These are phyloP conservation scores for Halocynthia roretzi DNA, from an alignment of 23 tunicate species.

Conservation along the genomic window DNA sequence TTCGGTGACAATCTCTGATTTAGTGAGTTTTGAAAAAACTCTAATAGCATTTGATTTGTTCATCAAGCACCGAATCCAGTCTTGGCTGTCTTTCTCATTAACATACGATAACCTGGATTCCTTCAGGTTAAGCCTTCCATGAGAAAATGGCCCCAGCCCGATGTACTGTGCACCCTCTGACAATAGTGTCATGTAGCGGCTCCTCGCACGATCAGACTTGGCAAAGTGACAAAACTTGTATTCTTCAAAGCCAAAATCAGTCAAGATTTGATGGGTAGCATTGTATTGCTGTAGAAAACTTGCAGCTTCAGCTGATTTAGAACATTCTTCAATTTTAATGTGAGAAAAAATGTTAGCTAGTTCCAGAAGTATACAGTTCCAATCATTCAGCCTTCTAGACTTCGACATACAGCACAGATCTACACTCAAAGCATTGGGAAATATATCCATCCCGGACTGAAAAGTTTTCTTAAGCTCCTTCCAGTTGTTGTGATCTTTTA, in stretches of 20 bases:
- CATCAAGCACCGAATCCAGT: too few relatives aligned
- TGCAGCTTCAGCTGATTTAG: too few relatives aligned
- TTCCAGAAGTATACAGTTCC: too few relatives aligned
- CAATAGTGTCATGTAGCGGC: background rate
- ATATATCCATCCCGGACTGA: too few relatives aligned
- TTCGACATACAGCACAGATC: too few relatives aligned
- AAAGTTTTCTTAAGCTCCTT: too few relatives aligned
- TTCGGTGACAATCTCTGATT: slow-evolving; percentile 11
- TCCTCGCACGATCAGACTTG: background rate
- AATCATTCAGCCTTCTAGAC: too few relatives aligned
- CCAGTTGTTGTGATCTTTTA: too few relatives aligned
- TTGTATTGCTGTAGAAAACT: background rate
- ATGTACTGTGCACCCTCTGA: slow-evolving; percentile 4
- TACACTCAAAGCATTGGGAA: too few relatives aligned
- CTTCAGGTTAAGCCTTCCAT: slow-evolving; percentile 2
- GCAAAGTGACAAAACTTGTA: slow-evolving; percentile 19
- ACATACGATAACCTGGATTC: background rate
- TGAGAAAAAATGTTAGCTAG: too few relatives aligned
- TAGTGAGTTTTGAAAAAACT: slow-evolving; percentile 1
- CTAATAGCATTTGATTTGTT: background rate
- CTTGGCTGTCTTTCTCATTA: background rate
- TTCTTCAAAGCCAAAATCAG: slow-evolving; percentile 1
- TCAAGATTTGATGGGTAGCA: background rate
- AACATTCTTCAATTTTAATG: too few relatives aligned
- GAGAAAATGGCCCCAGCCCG: slow-evolving; percentile 16